Base-by-base conservation (phyloP, 1,140 invertebrate species). In the Halyomorpha halys region DNA sequence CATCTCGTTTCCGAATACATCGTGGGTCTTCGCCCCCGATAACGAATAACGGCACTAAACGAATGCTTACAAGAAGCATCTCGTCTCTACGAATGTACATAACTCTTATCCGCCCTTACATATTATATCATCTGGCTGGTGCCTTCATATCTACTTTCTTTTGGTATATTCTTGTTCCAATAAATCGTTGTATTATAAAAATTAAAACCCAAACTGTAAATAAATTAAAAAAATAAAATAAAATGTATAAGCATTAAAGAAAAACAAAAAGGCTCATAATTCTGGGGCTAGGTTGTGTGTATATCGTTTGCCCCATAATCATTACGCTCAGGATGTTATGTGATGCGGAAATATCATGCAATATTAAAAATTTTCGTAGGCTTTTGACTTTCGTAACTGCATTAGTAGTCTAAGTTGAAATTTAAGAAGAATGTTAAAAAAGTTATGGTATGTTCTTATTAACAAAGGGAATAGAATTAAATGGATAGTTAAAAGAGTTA, bases 21-120 rank as follows among this genome's bases (percentile, higher is more conserved):
- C 64, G 30, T 68, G 67, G 67, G 63, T 68, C 21, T 68, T 68
- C 61, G 65, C 67, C 14, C 51, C 47, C 44, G 64, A 65, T n/a
- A 51, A 39, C 14, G 59, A 65, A 25, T 61, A 65, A 63, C 60
- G 60, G 60, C 60, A 61, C 60, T 61, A 61, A 61, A 45, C 14
- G 39, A 47, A 45, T 25, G 5, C 23, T 23, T 56, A 5, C 18
- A 14, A 56, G 1, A 27, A 56, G 53, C 15, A 23, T 56, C 14
- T 56, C 53, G 15, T 56, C 18, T 16, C 23, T 49, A 23, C 19
- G 15, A 23, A 15, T 56, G 53, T 61, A 61, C 19, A 45, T 47
- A 45, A 21, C 44, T 44, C 60, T 23, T 61, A 61, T 61, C 60
- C 60, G 60, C 60, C 60, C 60, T 61, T 45, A 61, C 60, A 61